phyloP scores from a whole-genome alignment of 2,113 vertebrate species.

The Cichladusa arquata region DNA sequence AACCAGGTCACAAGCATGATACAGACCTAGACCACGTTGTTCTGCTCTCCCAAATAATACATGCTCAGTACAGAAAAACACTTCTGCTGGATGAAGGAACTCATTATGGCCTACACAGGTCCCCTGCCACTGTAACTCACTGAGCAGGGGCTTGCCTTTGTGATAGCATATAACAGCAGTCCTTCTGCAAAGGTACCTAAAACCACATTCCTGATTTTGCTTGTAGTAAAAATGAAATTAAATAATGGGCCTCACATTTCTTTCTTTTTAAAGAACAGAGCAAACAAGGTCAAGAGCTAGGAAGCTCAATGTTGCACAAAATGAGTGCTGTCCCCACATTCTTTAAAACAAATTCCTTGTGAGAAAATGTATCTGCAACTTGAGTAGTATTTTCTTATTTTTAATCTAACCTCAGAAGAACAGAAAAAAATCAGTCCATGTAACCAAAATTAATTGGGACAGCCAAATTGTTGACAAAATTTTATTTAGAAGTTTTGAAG shows the following conservation, averaged over 20 bases:
- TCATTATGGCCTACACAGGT: not conserved
- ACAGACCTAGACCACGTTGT: not conserved
- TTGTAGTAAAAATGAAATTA: not conserved
- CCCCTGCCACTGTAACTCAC: not conserved
- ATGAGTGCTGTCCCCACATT: fast-evolving
- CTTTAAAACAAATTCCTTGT: not conserved
- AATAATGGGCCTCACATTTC: not conserved
- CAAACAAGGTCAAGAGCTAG: not conserved
- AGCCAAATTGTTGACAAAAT: not conserved
- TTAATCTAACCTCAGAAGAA: not conserved
- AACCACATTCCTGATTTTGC: not conserved
- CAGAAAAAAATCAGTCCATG: not conserved
- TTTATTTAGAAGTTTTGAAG: not conserved
- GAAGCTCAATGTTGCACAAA: fast-evolving
- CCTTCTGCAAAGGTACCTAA: not conserved
- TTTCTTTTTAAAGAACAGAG: not conserved
- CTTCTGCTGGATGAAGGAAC: not conserved
- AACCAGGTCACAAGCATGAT: not conserved
- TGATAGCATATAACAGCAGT: not conserved
- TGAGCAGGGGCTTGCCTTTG: not conserved
- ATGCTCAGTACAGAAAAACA: fast-evolving
- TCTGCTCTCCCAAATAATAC: not conserved
- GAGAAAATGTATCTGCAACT: not conserved
- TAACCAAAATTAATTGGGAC: not conserved
- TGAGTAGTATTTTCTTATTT: not conserved